phyloP scores from a whole-genome alignment of 2,888 invertebrate species.

The Zeuzera pyrina region DNA sequence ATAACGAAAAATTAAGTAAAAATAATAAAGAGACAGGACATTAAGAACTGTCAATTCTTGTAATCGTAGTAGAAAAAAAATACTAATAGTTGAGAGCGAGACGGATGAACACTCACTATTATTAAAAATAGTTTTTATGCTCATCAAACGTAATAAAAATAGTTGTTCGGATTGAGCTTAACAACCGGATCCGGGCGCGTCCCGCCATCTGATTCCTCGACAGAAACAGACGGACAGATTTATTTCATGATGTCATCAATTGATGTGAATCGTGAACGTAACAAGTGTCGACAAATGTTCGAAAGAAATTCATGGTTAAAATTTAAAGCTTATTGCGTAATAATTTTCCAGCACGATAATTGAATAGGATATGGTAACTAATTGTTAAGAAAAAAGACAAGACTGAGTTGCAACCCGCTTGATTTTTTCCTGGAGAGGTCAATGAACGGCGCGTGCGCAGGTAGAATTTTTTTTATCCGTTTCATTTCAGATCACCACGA shows the following conservation, averaged over 20 bases:
- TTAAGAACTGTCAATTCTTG: no score
- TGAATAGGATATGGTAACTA: no score
- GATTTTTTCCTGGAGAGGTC: background rate
- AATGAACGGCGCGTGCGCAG: constrained; percentile 7
- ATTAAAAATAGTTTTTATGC: constrained; percentile 40
- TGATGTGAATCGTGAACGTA: constrained; percentile 28
- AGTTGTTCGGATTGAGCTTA: constrained; percentile 52
- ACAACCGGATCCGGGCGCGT: constrained; percentile 63
- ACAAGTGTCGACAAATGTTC: no score
- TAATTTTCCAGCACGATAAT: no score
- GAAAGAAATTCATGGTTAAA: no score
- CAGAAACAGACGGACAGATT: constrained; percentile 41
- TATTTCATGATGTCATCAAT: constrained; percentile 61
- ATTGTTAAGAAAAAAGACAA: background rate
- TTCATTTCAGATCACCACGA: no score
- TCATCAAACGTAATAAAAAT: constrained; percentile 58
- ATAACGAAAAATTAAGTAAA: no score
- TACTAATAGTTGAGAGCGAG: no score
- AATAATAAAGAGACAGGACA: no score
- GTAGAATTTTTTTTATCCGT: constrained; percentile 5
- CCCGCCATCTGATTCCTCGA: constrained; percentile 36
- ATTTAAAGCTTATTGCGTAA: no score
- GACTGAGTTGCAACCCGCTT: background rate
- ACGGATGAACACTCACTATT: constrained; percentile 21
- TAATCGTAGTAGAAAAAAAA: no score